Evolutionary conservation across 1,140 invertebrate genomes (phyloP).

Genomic region (Cherax destructor): DNA sequence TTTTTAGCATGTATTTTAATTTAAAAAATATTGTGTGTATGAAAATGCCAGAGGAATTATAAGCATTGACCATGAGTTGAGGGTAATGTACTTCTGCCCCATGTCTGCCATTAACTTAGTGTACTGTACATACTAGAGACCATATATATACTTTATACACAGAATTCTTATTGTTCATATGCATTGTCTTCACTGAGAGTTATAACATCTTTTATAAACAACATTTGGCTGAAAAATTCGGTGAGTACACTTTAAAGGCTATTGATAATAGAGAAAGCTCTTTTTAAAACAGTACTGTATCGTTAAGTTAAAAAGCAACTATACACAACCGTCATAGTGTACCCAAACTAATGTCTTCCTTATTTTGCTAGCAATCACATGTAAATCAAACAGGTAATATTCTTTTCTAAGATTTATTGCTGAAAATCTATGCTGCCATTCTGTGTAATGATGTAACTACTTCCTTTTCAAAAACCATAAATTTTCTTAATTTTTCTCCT

Average conservation of each 20-base stretch:
- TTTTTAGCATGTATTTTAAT: not conserved
- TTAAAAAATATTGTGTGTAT: not conserved
- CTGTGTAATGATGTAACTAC: constrained; percentile 23
- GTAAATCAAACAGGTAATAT: constrained; percentile 30
- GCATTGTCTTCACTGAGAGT: too few species aligned
- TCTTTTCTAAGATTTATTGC: constrained; percentile 32
- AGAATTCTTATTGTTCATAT: too few species aligned
- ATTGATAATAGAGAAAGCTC: not conserved
- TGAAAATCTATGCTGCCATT: constrained; percentile 11
- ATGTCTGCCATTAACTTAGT: constrained; percentile 5
- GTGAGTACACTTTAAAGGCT: not conserved
- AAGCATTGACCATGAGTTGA: not conserved
- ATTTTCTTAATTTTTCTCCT: not conserved
- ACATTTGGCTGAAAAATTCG: too few species aligned
- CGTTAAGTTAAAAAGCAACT: not conserved
- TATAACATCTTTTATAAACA: too few species aligned
- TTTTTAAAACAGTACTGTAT: not conserved
- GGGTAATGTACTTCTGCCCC: not conserved
- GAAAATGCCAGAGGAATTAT: not conserved
- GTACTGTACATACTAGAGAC: constrained; percentile 2
- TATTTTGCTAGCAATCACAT: constrained; percentile 40
- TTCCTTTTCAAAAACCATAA: not conserved
- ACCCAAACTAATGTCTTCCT: constrained; percentile 32
- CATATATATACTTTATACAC: not conserved
- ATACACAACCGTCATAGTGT: constrained; percentile 23